These are phyloP conservation scores for Cynodonichthys magdalenae DNA, from an alignment of 2,797 vertebrate species.

Conservation along the genomic window DNA sequence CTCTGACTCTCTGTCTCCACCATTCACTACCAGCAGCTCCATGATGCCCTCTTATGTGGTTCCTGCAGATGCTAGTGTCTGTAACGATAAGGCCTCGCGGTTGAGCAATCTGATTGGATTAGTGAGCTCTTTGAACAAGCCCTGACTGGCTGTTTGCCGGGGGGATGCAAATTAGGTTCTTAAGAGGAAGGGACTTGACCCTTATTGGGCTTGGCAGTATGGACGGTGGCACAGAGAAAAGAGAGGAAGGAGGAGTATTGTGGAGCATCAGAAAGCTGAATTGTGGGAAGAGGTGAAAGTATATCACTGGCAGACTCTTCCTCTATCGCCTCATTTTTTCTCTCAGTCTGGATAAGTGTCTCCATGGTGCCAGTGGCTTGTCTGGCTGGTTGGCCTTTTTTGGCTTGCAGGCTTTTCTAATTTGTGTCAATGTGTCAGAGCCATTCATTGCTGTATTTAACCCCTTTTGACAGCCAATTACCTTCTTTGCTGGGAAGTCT, in stretches of 20 bases:
- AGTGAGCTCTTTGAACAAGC: slow-evolving; percentile 72
- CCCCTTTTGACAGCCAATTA: slow-evolving; percentile 66
- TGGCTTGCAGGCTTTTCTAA: slow-evolving; percentile 55
- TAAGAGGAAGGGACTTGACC: slow-evolving; percentile 72
- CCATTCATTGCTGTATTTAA: slow-evolving; percentile 52
- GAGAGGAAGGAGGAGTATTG: slow-evolving; percentile 47
- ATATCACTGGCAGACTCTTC: slow-evolving; percentile 46
- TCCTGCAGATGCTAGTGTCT: slow-evolving; percentile 73
- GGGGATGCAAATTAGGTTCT: slow-evolving; percentile 79
- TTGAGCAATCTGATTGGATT: slow-evolving; percentile 78
- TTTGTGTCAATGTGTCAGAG: slow-evolving; percentile 64
- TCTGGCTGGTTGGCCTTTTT: slow-evolving; percentile 44
- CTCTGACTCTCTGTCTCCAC: slow-evolving; percentile 75
- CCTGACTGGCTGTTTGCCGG: slow-evolving; percentile 78
- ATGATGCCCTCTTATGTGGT: slow-evolving; percentile 76
- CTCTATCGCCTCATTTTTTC: slow-evolving; percentile 18
- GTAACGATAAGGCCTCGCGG: slow-evolving; percentile 69
- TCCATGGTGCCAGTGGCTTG: slow-evolving; percentile 56
- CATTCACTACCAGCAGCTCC: slow-evolving; percentile 64
- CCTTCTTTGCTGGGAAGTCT: slow-evolving; percentile 56
- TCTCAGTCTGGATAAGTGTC: slow-evolving; percentile 48
- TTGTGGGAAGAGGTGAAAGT: slow-evolving; percentile 65
- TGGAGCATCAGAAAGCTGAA: slow-evolving; percentile 53
- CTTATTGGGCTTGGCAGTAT: slow-evolving; percentile 75
- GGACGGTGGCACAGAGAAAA: slow-evolving; percentile 57